phyloP scores from a whole-genome alignment of 2,888 invertebrate species.

The Dryadula phaetusa region DNA sequence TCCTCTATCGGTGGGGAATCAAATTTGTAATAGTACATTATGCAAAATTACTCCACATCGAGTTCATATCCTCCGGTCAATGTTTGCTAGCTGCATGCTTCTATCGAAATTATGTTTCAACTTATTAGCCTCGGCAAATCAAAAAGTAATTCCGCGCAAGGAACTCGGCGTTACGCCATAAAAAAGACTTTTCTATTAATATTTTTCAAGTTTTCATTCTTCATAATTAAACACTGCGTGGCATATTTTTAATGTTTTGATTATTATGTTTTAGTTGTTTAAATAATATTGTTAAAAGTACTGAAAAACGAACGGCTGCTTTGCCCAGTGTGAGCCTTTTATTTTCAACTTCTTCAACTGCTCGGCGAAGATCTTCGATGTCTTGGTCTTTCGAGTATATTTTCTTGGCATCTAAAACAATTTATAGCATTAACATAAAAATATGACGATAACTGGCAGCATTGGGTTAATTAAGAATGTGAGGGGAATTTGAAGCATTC shows the following conservation, averaged over 20 bases:
- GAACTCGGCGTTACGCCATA: no score
- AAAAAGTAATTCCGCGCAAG: no score
- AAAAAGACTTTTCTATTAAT: slow-evolving; percentile 16
- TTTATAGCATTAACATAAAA: no score
- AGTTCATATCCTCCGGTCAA: no score
- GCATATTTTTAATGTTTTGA: slow-evolving; percentile 12
- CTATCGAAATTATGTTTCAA: neutral
- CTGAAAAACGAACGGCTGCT: no score
- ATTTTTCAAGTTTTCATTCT: no score
- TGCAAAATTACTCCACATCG: no score
- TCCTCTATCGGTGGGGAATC: no score
- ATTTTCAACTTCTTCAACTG: slow-evolving; percentile 25
- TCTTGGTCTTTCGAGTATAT: neutral
- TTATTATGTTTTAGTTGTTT: slow-evolving; percentile 22
- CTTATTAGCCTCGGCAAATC: slow-evolving; percentile 2
- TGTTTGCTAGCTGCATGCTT: neutral
- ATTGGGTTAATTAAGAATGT: neutral
- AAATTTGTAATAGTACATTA: no score
- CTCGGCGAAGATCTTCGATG: slow-evolving; percentile 7
- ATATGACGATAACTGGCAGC: no score
- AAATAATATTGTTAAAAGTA: slow-evolving; percentile 17
- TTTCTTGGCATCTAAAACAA: no score
- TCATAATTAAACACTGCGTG: slow-evolving; percentile 22
- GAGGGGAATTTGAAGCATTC: neutral
- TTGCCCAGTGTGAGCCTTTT: no score